A percentile compares a stretch with the other conserved stretches of the same genome.
Conservation (phyloP, 2,113 vertebrate genomes). For the Megaleporinus macrocephalus region DNA sequence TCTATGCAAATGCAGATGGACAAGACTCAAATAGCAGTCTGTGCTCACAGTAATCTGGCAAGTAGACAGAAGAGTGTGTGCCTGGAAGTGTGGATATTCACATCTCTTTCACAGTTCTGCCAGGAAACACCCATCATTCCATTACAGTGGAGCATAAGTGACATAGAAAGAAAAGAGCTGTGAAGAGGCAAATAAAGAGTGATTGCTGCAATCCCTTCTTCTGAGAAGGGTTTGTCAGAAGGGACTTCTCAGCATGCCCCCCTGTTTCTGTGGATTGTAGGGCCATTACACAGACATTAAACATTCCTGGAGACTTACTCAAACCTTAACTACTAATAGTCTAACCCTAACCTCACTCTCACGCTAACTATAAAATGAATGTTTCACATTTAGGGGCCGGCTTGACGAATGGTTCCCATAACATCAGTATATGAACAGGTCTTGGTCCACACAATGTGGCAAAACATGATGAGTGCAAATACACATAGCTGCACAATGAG, state of each 20-base stretch:
- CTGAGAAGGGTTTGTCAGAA: neutral
- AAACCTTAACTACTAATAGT: no score
- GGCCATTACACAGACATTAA: no score
- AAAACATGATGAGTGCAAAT: no score
- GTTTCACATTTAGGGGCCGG: no score
- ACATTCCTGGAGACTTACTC: no score
- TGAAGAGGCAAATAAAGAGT: neutral
- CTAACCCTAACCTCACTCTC: no score
- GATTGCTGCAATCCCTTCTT: neutral
- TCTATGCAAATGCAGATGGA: slow-evolving; percentile 15
- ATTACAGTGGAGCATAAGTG: neutral
- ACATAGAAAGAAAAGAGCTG: neutral
- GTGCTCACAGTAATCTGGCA: slow-evolving; percentile 26
- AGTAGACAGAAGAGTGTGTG: slow-evolving; percentile 26
- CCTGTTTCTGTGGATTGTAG: no score
- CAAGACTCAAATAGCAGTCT: neutral
- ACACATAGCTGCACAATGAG: no score
- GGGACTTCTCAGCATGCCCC: neutral
- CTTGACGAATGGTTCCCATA: no score
- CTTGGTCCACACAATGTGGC: no score
- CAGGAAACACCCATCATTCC: neutral
- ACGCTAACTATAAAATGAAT: no score
- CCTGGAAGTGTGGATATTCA: neutral
- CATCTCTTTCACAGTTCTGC: neutral
- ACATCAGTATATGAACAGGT: no score